Base-by-base conservation (phyloP, 1,140 invertebrate species). In the Bombus soroeensis region DNA sequence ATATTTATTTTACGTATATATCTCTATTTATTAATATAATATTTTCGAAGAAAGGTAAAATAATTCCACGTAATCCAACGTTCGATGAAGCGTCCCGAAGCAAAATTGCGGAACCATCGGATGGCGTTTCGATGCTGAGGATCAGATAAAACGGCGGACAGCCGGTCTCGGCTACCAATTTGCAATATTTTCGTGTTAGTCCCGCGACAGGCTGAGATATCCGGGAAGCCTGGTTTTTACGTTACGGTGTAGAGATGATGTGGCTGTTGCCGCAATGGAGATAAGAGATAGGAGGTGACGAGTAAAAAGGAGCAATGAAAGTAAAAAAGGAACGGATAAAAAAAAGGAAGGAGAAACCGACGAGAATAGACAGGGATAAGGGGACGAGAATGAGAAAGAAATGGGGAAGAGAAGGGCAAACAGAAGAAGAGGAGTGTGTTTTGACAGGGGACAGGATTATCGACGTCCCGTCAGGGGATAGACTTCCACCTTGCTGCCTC, bases 151-250 rank as follows among this genome's bases (percentile, higher is more conserved):
- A 87, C 59, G 71, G 62, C 78, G 62, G 85, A 82, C 53, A 62
- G 34, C 28, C 53, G 57, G 37, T 37, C 64, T 37, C 15, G 57
- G 66, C 74, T 74, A 82, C 81, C 92, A 92, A 92, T 92, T 92
- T 92, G 89, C 91, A 92, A 92, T 92, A 92, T 92, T 91, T 92
- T 92, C 87, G 78, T 87, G 90, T 92, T 92, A 91, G 83, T 72
- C 66, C 47, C 9, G 72, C 66, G 86, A 86, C 78, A 78, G 66
- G 81, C 12, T 28, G 77, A 83, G 72, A 83, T 85, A 82, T 57
- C 76, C 76, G 10, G 37, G 59, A 64, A 57, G 57, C 59, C 81
- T 83, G 72, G 74, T 91, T 89, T 89, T 15, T 82, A 32, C 79
- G 62, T 32, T 34, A 37, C 57, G 13, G 10, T 41, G 66, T 64